Base-by-base conservation (phyloP, 1,140 invertebrate genomes). In the Drosophila mojavensis region DNA sequence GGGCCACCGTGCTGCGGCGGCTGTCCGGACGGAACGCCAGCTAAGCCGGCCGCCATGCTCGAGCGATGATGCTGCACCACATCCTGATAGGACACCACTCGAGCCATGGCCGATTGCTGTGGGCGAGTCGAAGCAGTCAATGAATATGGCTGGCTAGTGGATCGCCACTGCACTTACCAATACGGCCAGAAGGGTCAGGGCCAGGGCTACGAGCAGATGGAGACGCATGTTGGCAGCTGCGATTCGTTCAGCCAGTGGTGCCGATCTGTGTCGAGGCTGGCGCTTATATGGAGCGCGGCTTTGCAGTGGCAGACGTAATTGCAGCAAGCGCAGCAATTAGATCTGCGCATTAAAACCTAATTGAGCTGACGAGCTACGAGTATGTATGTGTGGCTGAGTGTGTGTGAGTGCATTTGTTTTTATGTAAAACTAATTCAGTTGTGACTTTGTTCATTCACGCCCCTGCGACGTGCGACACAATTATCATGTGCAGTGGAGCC, bases 341-440 rank as follows among this genome's bases (percentile, higher is more conserved):
- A 41, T 10, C 75, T 68, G n/a, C 75, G 70, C 58, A 86, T 79
- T 79, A 88, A 63, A 70, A 62, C 62, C 47, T 70, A 86, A 86
- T 86, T 86, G 76, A 74, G 76, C 59, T 56, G 61, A 79, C 63
- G 9, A n/a, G n/a, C 43, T 60, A 24, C 4, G 41, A 15, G 43
- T 15, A 5, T 45, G 15, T 47, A 5, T 47, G 43, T 3, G n/a
- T 45, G 13, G 6, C n/a, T 45, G 43, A 0, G 13, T 45, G 43
- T 45, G 13, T n/a, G 13, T 17, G 20, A 24, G 20, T 24, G 20
- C 20, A 24, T n/a, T 45, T 45, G 3, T 26, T 24, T 36, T 30
- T 45, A 65, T 64, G 28, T 61, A 67, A 51, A 51, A 51, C 43
- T 51, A 51, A 50, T 54, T 47, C 24, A 51, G 15, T 58, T 41